These are phyloP conservation scores for Agrochola lota DNA, from an alignment of 2,888 invertebrate genomes.

Conservation along the genomic window DNA sequence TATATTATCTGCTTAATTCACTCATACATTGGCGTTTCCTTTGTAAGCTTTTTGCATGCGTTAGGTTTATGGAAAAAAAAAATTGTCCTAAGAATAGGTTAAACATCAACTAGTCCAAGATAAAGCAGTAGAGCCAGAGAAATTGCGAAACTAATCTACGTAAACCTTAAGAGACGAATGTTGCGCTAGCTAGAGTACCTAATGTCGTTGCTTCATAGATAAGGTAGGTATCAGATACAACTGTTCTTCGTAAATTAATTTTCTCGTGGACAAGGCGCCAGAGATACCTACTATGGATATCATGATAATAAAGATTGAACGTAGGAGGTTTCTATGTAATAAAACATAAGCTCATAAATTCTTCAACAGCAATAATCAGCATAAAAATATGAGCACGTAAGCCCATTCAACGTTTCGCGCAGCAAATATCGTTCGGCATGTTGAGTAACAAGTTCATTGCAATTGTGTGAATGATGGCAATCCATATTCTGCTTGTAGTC, in stretches of 20 bases:
- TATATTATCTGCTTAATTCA: slow-evolving; percentile 53
- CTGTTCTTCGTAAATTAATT: neutral
- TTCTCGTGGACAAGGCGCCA: neutral
- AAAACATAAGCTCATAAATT: neutral
- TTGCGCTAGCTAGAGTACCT: neutral
- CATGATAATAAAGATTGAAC: neutral
- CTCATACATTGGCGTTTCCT: slow-evolving; percentile 52
- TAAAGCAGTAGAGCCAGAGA: neutral
- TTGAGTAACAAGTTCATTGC: slow-evolving; percentile 16
- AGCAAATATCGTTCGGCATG: slow-evolving; percentile 16
- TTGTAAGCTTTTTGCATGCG: slow-evolving; percentile 63
- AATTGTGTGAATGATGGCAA: slow-evolving; percentile 3
- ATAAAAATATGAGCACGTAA: neutral
- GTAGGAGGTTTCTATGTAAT: neutral
- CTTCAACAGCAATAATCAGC: slow-evolving; percentile 6
- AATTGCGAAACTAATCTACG: neutral
- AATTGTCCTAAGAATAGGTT: slow-evolving; percentile 25
- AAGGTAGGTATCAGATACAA: neutral
- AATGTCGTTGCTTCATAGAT: neutral
- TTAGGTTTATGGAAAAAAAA: slow-evolving; percentile 43
- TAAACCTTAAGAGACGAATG: neutral
- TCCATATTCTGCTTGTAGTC: slow-evolving; percentile 30
- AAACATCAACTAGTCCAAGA: neutral
- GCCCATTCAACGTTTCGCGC: neutral
- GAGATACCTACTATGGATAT: neutral